Evolutionary conservation across 2,113 vertebrate genomes (phyloP).

Genomic region (Python bivittatus): DNA sequence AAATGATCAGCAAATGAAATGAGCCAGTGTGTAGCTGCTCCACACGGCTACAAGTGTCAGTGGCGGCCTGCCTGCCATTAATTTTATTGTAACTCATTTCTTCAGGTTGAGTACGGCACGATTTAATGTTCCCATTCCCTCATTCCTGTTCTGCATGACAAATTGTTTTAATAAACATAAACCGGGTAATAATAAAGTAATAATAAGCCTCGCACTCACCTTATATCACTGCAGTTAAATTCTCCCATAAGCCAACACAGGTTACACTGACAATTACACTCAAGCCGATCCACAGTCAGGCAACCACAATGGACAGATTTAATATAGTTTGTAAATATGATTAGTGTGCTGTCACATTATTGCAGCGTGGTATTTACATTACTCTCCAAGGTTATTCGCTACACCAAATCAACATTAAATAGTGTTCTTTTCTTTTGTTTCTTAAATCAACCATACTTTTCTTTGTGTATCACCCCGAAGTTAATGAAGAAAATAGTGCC

Average conservation of each 20-base stretch:
- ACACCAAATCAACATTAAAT: constrained; percentile 91
- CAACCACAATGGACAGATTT: constrained; percentile 98
- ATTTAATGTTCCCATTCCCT: constrained; percentile 98
- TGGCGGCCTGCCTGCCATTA: constrained; percentile 82
- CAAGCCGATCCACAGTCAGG: constrained; percentile 88
- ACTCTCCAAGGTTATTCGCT: constrained; percentile 95
- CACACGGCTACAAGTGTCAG: constrained; percentile 76
- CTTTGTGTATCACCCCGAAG: constrained; percentile 78
- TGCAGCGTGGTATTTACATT: constrained; percentile 98
- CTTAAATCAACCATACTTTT: constrained; percentile 81
- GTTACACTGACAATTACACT: constrained; percentile 98
- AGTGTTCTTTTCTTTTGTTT: constrained; percentile 80
- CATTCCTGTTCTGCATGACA: constrained; percentile 99
- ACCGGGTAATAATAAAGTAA: constrained; percentile 99
- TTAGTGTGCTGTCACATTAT: constrained; percentile 99
- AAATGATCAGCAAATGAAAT: constrained; percentile 91
- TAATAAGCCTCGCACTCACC: constrained; percentile 99
- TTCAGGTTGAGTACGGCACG: constrained; percentile 90
- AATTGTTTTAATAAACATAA: constrained; percentile 99
- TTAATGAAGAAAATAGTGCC: constrained; percentile 91
- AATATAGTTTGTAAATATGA: constrained; percentile 99
- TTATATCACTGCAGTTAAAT: constrained; percentile 99
- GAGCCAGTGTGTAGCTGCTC: constrained; percentile 83
- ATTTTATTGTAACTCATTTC: constrained; percentile 96
- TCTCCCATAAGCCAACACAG: constrained; percentile 92